phyloP scores from a whole-genome alignment of 1,140 invertebrate genomes.

The Cryptotermes secundus region DNA sequence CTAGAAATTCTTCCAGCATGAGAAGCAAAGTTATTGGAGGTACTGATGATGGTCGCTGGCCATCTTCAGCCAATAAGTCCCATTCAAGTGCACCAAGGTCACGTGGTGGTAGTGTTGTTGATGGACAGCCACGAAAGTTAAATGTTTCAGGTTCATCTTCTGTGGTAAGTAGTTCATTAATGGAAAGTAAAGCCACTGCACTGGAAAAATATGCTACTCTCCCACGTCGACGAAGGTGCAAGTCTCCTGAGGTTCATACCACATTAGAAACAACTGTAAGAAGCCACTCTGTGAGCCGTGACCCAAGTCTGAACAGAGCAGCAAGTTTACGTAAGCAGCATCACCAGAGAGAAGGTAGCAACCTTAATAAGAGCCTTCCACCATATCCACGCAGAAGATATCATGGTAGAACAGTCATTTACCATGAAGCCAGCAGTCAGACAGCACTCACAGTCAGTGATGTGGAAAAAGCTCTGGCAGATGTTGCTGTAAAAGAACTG shows the following conservation, averaged over 20 bases:
- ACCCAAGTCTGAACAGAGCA: slow-evolving; percentile 44
- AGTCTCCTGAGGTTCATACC: slow-evolving; percentile 35
- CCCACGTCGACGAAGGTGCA: slow-evolving; percentile 59
- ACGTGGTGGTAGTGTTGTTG: slow-evolving; percentile 20
- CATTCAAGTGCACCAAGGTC: background rate
- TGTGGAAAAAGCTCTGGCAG: slow-evolving; percentile 66
- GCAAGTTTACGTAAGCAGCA: slow-evolving; percentile 43
- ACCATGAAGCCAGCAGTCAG: slow-evolving; percentile 73
- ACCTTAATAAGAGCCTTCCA: slow-evolving; percentile 51
- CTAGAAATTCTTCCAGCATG: slow-evolving; percentile 41
- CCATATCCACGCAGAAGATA: slow-evolving; percentile 47
- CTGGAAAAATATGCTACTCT: slow-evolving; percentile 73
- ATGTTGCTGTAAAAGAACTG: slow-evolving; percentile 50
- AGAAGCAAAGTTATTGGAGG: slow-evolving; percentile 39
- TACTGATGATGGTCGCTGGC: slow-evolving; percentile 68
- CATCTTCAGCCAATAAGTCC: slow-evolving; percentile 47
- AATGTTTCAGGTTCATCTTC: background rate
- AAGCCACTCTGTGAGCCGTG: slow-evolving; percentile 45
- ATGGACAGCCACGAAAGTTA: background rate
- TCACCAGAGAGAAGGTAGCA: slow-evolving; percentile 21
- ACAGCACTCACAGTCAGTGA: slow-evolving; percentile 70
- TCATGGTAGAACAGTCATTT: slow-evolving; percentile 63
- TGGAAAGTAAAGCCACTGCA: slow-evolving; percentile 52
- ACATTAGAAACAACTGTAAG: background rate
- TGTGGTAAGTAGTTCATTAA: background rate